Base-by-base conservation (phyloP, 2,113 vertebrate genomes). In the Cisticola juncidis region DNA sequence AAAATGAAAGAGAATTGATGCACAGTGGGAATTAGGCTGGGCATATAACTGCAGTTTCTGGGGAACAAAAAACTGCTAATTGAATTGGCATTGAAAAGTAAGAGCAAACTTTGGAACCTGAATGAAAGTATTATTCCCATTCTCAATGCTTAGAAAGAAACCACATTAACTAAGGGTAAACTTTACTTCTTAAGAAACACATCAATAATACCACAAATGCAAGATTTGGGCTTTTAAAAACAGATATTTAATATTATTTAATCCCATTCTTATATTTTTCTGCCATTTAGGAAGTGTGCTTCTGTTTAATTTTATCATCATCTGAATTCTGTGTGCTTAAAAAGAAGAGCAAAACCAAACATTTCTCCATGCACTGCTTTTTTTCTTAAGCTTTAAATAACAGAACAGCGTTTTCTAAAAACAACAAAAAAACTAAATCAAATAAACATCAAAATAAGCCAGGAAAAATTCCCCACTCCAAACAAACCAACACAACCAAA, bases 361-460 rank as follows among this genome's bases (percentile, higher is more conserved):
- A 22, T 58, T 69, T 61, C 2, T 80, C 20, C 45, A 23, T 11
- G 14, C 10, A 42, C 7, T 9, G 21, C 13, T 16, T 45, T 47
- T 87, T 48, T 80, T 56, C 38, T 80, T 45, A 47, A 76, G 15
- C 7, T 62, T 88, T 73, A 54, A 83, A 66, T 36, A 29, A 40
- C 8, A 45, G 21, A 61, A 38, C 1, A 61, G 2, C 4, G 6
- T 66, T 78, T 88, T 86, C 50, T 21, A n/a, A 35, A 85, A 69
- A 25, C 1, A 42, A 10, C 4, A 47, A 47, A 29, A 20, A 2
- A 5, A 3, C 5, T 2, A 29, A 81, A 50, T 40, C 3, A 54
- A 51, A 9, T 2, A 58, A 22, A 12, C 4, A 12, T 20, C 4
- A 72, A 23, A 53, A 50, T 53, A 31, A 23, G 3, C 8, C 42